These are phyloP conservation scores for Platycnemis pennipes DNA, from an alignment of 2,888 invertebrate genomes.

Conservation along the genomic window DNA sequence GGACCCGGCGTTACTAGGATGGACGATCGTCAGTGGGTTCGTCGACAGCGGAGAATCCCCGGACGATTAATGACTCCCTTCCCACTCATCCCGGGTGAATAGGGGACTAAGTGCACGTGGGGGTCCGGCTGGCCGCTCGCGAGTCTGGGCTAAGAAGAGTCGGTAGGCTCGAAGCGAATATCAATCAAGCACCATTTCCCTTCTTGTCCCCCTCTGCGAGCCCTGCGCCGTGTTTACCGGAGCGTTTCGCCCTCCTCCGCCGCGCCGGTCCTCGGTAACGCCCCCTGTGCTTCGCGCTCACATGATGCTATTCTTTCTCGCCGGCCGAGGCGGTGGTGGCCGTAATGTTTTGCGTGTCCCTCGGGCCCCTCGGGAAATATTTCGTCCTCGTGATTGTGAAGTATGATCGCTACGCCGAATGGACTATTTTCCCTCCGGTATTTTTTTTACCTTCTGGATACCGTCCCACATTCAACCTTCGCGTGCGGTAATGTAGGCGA, in stretches of 20 bases:
- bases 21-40: background rate
- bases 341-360: background rate
- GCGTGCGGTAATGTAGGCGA: background rate
- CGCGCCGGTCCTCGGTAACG: background rate
- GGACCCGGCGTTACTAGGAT: background rate
- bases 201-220: background rate
- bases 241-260: background rate
- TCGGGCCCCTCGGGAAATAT: background rate
- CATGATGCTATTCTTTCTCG: background rate
- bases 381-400: background rate
- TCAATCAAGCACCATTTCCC: background rate
- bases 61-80: conserved; percentile 54
- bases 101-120: background rate
- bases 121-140: background rate
- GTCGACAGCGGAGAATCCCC: background rate
- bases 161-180: background rate
- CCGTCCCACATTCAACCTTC: background rate
- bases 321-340: background rate
- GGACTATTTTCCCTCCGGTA: background rate
- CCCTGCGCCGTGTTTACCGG: background rate
- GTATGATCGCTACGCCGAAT: background rate
- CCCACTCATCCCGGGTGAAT: conserved; percentile 26
- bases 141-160: background rate
- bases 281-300: background rate
- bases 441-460: background rate